Base-by-base conservation (phyloP, 2,113 vertebrate species). In the Cyphomyrus plagiostoma region DNA sequence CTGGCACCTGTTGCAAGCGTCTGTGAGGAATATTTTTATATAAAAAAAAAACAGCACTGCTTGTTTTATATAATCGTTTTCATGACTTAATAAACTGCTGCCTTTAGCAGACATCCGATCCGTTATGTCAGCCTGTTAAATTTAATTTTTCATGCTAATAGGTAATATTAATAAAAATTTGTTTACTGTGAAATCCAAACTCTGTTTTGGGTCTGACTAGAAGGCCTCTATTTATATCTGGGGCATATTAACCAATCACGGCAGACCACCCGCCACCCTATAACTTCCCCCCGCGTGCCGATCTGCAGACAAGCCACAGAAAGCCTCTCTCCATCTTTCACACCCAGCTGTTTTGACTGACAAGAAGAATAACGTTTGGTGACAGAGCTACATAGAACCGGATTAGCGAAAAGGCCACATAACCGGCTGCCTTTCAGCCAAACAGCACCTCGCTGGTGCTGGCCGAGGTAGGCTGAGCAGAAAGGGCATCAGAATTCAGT, bases 341-440 rank as follows among this genome's bases (percentile, higher is more conserved):
- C 85, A 77, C 46, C 62, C 30, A 45, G 19, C 50, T 21, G 58
- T 42, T 89, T 30, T 77, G 85, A 87, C 85, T 50, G 89, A 87
- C 66, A 66, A 80, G 62, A 35, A 87, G 45, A 90, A 53, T 80
- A 53, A 90, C 4, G 85, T 85, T 77, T 74, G 48, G 85, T 80
- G 85, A 90, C 89, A 87, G 39, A 35, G 42, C 35, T 49, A 49
- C 89, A 87, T 35, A n/a, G 58, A 87, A 23, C 11, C n/a, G 66
- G 89, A 87, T 90, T 90, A 87, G 66, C 89, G 39, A 53, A 90
- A 87, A 53, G 85, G 58, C 89, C 84, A 45, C 85, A 35, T 77
- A 87, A 80, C 85, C 89, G 45, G 85, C 89, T 87, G 89, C 62
- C 85, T 90, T 80, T 90, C 85, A 87, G 26, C 89, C 30, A 46